Evolutionary conservation across 1,140 invertebrate genomes (phyloP), one percentile per base, ranked within the genome.

Genomic region (Asobara japonica): DNA sequence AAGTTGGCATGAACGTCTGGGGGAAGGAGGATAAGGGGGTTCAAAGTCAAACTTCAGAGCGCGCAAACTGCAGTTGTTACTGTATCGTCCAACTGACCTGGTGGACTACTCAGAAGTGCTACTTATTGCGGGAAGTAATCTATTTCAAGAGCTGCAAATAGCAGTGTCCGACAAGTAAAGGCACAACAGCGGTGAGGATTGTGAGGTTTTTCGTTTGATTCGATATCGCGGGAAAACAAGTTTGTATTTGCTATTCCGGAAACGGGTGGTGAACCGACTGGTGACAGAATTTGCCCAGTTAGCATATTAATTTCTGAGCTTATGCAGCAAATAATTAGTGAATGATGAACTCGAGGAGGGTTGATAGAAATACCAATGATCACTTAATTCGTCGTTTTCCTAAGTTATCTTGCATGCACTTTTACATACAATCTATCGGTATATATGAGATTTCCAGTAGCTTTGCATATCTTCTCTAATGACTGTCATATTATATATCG

Each of bases 41-140:
- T 75, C 60, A 80, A 80, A 80, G 78, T 79, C 76, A 77, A 78
- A 74, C 72, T 65, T n/a, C 25, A 71, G 68, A 74, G 73, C 72
- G 77, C 72, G 69, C 69, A 64, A 62, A 56, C 71, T 56, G 67
- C 73, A 78, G 78, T 79, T 76, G 77, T 74, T 69, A 66, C 65
- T 65, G 41, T 67, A 71, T 73, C 74, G 65, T 27, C 22, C 11
- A 25, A 27, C 60, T 62, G n/a, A 16, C 10, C 29, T 18, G 27
- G 27, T 62, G 60, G 8, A 62, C 25, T 30, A 62, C 29, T 62
- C 25, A 33, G 18, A 13, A 62, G 29, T 30, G 11, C n/a, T 13
- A 29, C 29, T 31, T 30, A 7, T 10, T 29, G 29, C 29, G 2
- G 27, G 13, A 16, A 8, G n/a, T 10, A 62, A 30, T 62, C 29